Percentiles rank a stretch among this genome's conserved stretches.
These are phyloP conservation scores for Gnathonemus echidnorhynchus DNA, from an alignment of 2,113 vertebrate genomes.

Conservation along the genomic window DNA sequence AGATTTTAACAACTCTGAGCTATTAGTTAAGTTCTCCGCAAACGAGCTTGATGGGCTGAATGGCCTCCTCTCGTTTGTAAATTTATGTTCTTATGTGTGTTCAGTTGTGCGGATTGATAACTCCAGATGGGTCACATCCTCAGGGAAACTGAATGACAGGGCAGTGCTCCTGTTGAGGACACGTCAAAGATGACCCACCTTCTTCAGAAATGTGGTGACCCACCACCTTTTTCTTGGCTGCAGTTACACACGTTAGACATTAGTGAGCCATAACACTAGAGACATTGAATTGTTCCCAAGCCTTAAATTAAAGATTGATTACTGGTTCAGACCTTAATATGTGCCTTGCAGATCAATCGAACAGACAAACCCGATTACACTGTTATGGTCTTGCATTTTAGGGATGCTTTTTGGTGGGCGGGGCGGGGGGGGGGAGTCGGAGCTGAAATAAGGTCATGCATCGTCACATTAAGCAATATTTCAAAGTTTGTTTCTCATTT, in stretches of 20 bases:
- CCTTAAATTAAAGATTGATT: constrained; percentile 12
- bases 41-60: no score
- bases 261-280: background rate
- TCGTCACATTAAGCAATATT: background rate
- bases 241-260: background rate
- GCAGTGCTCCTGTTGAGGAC: background rate
- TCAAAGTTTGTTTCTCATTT: background rate
- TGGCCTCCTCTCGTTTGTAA: no score
- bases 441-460: background rate
- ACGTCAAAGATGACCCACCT: background rate
- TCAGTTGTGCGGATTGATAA: background rate
- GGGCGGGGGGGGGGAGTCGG: background rate
- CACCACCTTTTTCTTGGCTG: background rate
- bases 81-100: background rate
- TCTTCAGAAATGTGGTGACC: background rate
- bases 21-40: no score
- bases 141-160: background rate
- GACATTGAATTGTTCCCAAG: background rate
- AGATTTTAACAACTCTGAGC: no score
- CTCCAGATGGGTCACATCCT: background rate
- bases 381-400: background rate
- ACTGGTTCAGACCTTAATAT: constrained; percentile 3
- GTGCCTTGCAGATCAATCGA: background rate
- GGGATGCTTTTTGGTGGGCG: no score
- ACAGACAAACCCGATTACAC: background rate